Evolutionary conservation across 2,888 invertebrate species (phyloP).

Genomic region (Melanargia galathea): DNA sequence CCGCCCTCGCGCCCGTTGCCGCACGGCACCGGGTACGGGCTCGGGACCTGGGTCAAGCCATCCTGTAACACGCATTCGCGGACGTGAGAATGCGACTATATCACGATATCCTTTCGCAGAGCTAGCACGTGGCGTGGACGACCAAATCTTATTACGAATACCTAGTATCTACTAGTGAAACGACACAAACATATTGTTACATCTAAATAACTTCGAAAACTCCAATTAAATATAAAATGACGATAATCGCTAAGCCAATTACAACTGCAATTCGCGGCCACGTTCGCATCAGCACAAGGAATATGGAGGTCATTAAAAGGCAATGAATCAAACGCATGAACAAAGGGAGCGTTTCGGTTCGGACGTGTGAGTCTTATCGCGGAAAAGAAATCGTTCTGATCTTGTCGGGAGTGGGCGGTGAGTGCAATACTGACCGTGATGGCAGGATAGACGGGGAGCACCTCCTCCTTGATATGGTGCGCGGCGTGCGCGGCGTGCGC

Average conservation of each 20-base stretch:
- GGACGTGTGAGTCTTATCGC: conserved; percentile 28
- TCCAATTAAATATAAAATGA: conserved; percentile 19
- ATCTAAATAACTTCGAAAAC: conserved; percentile 5
- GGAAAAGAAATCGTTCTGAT: conserved; percentile 15
- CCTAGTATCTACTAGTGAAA: background rate
- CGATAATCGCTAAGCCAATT: conserved; percentile 44
- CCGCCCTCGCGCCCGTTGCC: conserved; percentile 81
- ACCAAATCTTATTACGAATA: background rate
- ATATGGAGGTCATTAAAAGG: conserved; percentile 28
- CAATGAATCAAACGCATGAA: conserved; percentile 36
- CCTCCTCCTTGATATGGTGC: conserved; percentile 90
- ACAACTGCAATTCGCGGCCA: conserved; percentile 53
- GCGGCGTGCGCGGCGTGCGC: conserved; percentile 86
- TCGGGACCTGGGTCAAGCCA: conserved; percentile 72
- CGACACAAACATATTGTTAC: conserved; percentile 6
- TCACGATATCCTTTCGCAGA: conserved; percentile 24
- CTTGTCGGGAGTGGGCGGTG: conserved; percentile 24
- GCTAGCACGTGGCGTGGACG: background rate
- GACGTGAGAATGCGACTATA: conserved; percentile 26
- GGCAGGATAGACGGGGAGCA: conserved; percentile 70
- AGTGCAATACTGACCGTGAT: conserved; percentile 75
- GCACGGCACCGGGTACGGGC: conserved; percentile 82
- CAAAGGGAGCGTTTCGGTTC: conserved; percentile 33
- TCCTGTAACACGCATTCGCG: conserved; percentile 81
- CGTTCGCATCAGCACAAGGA: conserved; percentile 55